Evolutionary conservation across 2,113 vertebrate species (phyloP).

Genomic region (Cisticola juncidis): DNA sequence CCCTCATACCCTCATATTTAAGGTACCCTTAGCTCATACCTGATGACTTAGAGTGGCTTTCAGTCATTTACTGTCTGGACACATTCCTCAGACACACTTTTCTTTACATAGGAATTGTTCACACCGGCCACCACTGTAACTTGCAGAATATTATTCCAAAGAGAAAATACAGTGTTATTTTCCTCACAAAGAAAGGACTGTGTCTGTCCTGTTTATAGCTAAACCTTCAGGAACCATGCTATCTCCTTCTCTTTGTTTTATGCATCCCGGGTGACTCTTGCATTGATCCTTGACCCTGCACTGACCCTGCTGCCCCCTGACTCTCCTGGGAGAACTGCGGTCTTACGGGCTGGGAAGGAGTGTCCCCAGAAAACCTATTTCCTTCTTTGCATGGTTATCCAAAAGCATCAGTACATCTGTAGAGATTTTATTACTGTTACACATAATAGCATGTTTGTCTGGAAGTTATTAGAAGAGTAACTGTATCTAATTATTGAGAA

Average conservation of each 20-base stretch:
- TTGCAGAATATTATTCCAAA: neutral
- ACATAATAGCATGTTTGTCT: neutral
- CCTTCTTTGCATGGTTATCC: neutral
- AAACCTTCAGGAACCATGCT: neutral
- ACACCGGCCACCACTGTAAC: neutral
- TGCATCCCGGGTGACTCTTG: neutral
- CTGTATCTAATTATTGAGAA: neutral
- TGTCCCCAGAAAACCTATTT: neutral
- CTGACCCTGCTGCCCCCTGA: neutral
- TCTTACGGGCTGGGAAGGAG: neutral
- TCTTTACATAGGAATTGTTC: neutral
- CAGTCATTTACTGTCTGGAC: neutral
- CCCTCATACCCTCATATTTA: neutral
- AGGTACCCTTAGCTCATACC: neutral
- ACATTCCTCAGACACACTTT: neutral
- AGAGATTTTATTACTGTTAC: neutral
- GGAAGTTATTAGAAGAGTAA: neutral
- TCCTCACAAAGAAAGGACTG: neutral
- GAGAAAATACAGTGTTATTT: neutral
- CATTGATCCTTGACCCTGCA: neutral
- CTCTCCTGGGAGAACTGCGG: neutral
- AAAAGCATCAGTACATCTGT: neutral
- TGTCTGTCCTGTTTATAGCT: neutral
- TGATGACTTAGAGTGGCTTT: neutral
- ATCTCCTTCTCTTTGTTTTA: neutral